Percentiles rank a stretch among this genome's conserved stretches.
Evolutionary conservation across 2,888 invertebrate genomes (phyloP).

Genomic region (Caenorhabditis imperialis): DNA sequence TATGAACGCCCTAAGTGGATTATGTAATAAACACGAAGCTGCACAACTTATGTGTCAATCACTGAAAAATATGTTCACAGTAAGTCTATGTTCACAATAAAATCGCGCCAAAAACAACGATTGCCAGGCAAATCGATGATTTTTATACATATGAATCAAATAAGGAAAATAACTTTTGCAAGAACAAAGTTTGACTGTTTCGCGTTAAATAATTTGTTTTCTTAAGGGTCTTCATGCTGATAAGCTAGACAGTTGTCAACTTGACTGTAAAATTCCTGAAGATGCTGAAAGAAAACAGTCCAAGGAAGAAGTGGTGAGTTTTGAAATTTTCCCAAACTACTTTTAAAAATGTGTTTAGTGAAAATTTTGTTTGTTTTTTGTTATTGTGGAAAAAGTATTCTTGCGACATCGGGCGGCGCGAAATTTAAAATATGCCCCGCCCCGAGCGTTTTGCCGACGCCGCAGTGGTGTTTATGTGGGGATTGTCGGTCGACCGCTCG

Average conservation of each 20-base stretch:
- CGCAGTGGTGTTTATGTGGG: too few species aligned
- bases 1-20: slow-evolving; percentile 71
- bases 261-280: slow-evolving; percentile 67
- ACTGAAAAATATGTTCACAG: slow-evolving; percentile 75
- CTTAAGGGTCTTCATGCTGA: slow-evolving; percentile 76
- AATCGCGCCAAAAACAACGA: too few species aligned
- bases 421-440: too few species aligned
- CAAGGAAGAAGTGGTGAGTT: slow-evolving; percentile 35
- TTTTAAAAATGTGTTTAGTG: not conserved
- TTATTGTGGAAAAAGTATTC: not conserved
- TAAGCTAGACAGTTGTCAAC: slow-evolving; percentile 68
- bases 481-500: too few species aligned
- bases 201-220: not conserved
- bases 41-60: slow-evolving; percentile 76
- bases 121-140: too few species aligned
- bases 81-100: too few species aligned
- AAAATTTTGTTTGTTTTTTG: slow-evolving; percentile 2
- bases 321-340: not conserved
- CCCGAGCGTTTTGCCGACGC: too few species aligned
- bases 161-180: not conserved
- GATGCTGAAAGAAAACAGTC: slow-evolving; percentile 11
- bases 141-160: too few species aligned
- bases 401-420: too few species aligned
- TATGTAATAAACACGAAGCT: slow-evolving; percentile 74
- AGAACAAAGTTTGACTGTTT: not conserved